Conservation (phyloP, 2,113 vertebrate species). For the Chaetops frenatus region DNA sequence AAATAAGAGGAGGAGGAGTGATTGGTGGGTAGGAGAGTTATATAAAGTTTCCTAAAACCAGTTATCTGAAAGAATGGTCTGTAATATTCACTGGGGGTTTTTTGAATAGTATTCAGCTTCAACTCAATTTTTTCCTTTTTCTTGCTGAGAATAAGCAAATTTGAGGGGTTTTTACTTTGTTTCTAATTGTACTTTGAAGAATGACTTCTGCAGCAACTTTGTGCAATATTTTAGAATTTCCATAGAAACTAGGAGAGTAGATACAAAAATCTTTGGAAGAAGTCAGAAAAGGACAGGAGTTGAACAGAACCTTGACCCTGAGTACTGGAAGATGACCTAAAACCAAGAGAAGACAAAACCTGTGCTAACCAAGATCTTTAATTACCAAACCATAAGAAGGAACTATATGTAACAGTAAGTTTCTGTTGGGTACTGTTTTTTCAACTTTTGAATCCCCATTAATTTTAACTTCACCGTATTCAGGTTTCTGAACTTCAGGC, state of each 20-base stretch:
- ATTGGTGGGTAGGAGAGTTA: neutral
- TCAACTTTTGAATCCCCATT: neutral
- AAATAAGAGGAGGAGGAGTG: neutral
- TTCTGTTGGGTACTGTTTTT: neutral
- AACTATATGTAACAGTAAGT: neutral
- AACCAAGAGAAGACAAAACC: neutral
- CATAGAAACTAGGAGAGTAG: neutral
- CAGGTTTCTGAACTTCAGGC: neutral
- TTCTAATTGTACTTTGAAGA: neutral
- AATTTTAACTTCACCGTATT: neutral
- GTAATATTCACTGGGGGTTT: fast-evolving
- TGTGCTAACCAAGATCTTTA: neutral
- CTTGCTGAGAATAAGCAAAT: neutral
- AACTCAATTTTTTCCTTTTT: neutral
- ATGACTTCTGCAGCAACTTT: neutral
- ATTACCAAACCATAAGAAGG: neutral
- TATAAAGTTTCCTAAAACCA: neutral
- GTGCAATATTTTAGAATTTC: neutral
- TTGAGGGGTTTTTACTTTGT: neutral
- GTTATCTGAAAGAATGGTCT: neutral
- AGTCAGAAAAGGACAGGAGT: neutral
- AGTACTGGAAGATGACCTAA: neutral
- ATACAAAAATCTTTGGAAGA: neutral
- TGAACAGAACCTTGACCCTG: neutral
- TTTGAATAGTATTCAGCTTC: neutral